phyloP scores from a whole-genome alignment of 2,888 invertebrate species.

The Taenaris catops region DNA sequence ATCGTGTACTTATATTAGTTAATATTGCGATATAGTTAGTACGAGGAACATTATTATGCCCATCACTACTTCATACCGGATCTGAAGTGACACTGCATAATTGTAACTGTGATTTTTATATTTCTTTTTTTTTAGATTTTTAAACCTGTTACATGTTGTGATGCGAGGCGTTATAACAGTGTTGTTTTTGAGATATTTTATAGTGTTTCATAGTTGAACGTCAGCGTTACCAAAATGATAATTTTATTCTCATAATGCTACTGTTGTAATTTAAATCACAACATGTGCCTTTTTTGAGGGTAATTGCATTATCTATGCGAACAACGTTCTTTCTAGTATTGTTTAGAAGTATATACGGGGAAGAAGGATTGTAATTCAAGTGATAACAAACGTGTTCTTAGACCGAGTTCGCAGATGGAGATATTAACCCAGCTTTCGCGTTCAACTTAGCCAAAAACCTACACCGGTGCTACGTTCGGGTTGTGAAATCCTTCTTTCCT shows the following conservation, averaged over 20 bases:
- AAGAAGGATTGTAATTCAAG: conserved; percentile 59
- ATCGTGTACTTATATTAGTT: conserved; percentile 77
- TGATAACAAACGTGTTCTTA: conserved; percentile 16
- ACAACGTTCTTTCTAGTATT: conserved; percentile 48
- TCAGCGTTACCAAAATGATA: conserved; percentile 44
- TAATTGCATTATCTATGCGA: conserved; percentile 35
- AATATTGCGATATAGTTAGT: conserved; percentile 53
- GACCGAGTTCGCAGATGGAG: no score
- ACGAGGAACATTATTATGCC: conserved; percentile 46
- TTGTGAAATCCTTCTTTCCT: conserved; percentile 78
- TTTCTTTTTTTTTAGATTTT: conserved; percentile 67
- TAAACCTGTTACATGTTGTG: conserved; percentile 76
- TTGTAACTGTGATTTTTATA: conserved; percentile 79
- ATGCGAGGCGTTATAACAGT: conserved; percentile 41
- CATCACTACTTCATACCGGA: conserved; percentile 64
- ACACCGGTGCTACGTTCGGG: conserved; percentile 61
- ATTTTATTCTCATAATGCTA: conserved; percentile 39
- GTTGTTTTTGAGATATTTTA: conserved; percentile 40
- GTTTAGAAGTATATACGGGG: conserved; percentile 49
- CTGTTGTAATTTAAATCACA: conserved; percentile 50
- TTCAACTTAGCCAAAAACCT: conserved; percentile 11
- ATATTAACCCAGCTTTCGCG: conserved; percentile 3
- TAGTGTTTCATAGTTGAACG: conserved; percentile 31
- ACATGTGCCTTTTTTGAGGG: conserved; percentile 55
- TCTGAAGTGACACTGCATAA: conserved; percentile 77